phyloP scores from a whole-genome alignment of 2,888 invertebrate species.

The Andrena marginata region DNA sequence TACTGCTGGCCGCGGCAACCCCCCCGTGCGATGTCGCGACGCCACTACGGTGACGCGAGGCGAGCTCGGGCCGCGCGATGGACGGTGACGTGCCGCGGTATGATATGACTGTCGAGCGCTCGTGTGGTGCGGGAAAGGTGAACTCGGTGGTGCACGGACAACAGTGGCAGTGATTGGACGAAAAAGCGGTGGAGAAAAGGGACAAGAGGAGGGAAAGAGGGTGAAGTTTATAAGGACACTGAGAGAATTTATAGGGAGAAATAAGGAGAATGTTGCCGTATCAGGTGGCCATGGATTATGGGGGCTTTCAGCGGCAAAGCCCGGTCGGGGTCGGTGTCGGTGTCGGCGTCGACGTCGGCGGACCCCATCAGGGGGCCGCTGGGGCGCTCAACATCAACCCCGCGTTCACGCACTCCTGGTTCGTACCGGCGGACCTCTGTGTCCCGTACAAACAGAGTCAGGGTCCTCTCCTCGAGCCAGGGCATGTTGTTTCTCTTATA shows the following conservation, averaged over 20 bases:
- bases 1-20: neutral
- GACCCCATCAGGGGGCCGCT: constrained; percentile 95
- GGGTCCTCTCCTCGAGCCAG: constrained; percentile 95
- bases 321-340: constrained; percentile 83
- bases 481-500: constrained; percentile 91
- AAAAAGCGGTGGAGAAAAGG: neutral
- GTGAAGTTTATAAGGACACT: constrained; percentile 10
- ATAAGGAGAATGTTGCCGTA: constrained; percentile 91
- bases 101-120: constrained; percentile 40
- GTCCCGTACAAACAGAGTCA: constrained; percentile 93
- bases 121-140: constrained; percentile 39
- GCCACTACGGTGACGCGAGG: constrained; percentile 40
- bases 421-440: constrained; percentile 97
- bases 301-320: constrained; percentile 86
- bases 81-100: constrained; percentile 50
- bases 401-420: constrained; percentile 97
- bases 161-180: neutral
- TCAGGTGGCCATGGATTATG: constrained; percentile 93
- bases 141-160: constrained; percentile 41
- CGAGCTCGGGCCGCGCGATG: constrained; percentile 37
- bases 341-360: constrained; percentile 82
- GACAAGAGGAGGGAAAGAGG: constrained; percentile 5
- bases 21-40: neutral
- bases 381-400: constrained; percentile 89
- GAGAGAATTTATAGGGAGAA: neutral